Conservation (phyloP, 2,888 invertebrate species). For the Microplitis deprimator region DNA sequence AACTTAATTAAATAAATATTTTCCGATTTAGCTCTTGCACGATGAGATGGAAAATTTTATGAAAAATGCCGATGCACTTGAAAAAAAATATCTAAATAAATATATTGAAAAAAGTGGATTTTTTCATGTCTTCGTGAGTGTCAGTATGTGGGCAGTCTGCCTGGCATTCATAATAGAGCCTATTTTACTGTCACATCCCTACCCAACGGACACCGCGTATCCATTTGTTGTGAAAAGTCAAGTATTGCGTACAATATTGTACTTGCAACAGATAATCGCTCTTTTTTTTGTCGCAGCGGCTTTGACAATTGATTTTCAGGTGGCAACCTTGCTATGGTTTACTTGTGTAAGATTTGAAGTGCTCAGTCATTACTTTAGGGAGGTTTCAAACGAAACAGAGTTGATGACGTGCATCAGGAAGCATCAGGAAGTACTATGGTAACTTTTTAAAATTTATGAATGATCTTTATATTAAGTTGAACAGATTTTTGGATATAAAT, state of each 20-base stretch:
- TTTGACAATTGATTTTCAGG: conserved; percentile 53
- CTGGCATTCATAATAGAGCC: conserved; percentile 54
- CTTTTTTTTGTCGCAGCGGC: conserved; percentile 54
- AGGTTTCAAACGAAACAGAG: conserved; percentile 35
- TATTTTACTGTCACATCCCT: conserved; percentile 51
- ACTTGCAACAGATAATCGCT: conserved; percentile 52
- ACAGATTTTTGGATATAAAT: not conserved
- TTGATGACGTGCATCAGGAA: conserved; percentile 51
- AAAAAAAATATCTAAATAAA: conserved; percentile 51
- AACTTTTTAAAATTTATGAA: not conserved
- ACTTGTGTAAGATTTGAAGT: conserved; percentile 57
- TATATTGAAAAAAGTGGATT: conserved; percentile 55
- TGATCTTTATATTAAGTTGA: not conserved
- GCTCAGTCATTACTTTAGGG: conserved; percentile 49
- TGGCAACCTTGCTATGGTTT: conserved; percentile 60
- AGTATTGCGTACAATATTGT: conserved; percentile 50
- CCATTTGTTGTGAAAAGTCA: conserved; percentile 57
- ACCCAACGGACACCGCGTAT: conserved; percentile 60
- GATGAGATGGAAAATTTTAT: conserved; percentile 46
- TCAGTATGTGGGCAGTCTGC: conserved; percentile 49
- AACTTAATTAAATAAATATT: not conserved
- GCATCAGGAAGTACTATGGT: conserved; percentile 54
- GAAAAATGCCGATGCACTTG: conserved; percentile 42
- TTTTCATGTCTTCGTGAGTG: conserved; percentile 51
- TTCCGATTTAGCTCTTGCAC: conserved; percentile 37